Base-by-base conservation (phyloP, 2,888 invertebrate genomes). In the Limnephilus auricula region DNA sequence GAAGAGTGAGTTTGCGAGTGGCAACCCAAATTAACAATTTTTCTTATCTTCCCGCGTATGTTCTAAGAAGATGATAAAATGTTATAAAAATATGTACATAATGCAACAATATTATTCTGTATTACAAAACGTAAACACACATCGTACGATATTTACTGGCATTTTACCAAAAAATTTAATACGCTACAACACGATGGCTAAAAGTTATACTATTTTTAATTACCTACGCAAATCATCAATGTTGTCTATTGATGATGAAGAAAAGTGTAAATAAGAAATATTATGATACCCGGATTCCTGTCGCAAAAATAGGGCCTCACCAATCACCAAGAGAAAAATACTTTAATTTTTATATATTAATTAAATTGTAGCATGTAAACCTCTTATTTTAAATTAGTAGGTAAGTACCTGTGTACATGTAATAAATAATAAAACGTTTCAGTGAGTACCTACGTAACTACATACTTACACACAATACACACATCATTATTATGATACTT, bases 111-210 rank as follows among this genome's bases (percentile, higher is more conserved):
- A 85, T 85, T 40, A 25, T 30, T 85, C 40, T n/a, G 45, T 40
- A 85, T 37, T n/a, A 30, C 30, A 25, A 45, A 85, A 85, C 85
- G 40, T 40, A 34, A 40, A 85, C 40, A 40, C 25, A 85, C n/a
- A 40, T n/a, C 85, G 85, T 40, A 85, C 84, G 84, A 84, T 37
- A 40, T n/a, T 37, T 37, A 1, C 15, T 85, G 85, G 85, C 37
- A 45, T n/a, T n/a, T 85, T 40, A 15, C 85, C 85, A 85, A 85
- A 40, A 40, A 65, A 65, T 25, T n/a, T 25, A 65, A 65, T 25
- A 65, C 65, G 25, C 65, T 65, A 65, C 45, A 45, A 45, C 45
- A 45, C 45, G 45, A 15, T 45, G 45, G 9, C n/a, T 65, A 65
- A 25, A 25, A 18, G 65, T 25, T 65, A 65, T 9, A 25, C 65